These are phyloP conservation scores for Tipula vernalis DNA, from an alignment of 2,888 invertebrate species.

Conservation along the genomic window DNA sequence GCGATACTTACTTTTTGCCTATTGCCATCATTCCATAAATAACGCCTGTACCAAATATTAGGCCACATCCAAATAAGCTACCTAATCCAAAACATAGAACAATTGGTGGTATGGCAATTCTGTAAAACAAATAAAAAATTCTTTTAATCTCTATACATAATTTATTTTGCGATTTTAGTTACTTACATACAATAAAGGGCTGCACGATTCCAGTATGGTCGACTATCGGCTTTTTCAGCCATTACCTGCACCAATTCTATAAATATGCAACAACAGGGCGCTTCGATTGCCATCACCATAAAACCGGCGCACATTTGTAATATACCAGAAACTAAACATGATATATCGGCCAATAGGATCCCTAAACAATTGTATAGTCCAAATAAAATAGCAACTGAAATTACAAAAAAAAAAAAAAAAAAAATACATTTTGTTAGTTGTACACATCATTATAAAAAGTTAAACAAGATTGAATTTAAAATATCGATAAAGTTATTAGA, in stretches of 20 bases:
- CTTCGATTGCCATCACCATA: constrained; percentile 77
- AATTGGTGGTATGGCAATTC: constrained; percentile 68
- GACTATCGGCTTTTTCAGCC: constrained; percentile 67
- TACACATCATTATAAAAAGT: too few species aligned
- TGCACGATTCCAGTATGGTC: constrained; percentile 85
- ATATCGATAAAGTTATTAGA: too few species aligned
- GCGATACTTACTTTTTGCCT: constrained; percentile 80
- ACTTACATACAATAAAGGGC: constrained; percentile 74
- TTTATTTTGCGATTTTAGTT: background rate
- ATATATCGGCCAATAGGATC: constrained; percentile 47
- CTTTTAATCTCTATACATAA: too few species aligned
- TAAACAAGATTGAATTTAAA: too few species aligned
- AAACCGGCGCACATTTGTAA: constrained; percentile 86
- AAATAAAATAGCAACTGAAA: constrained; percentile 72
- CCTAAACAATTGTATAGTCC: constrained; percentile 63
- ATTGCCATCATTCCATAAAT: constrained; percentile 91
- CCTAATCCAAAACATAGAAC: constrained; percentile 60
- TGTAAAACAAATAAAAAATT: constrained; percentile 32
- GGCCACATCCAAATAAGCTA: constrained; percentile 75
- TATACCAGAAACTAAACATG: constrained; percentile 63
- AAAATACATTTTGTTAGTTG: background rate
- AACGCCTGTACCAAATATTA: constrained; percentile 78
- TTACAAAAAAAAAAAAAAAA: constrained; percentile 15
- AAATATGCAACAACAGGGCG: constrained; percentile 95
- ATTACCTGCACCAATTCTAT: constrained; percentile 85